Percentiles rank a stretch among this genome's conserved stretches.
Conservation (phyloP, 2,888 invertebrate genomes). For the Ophion ellenae region DNA sequence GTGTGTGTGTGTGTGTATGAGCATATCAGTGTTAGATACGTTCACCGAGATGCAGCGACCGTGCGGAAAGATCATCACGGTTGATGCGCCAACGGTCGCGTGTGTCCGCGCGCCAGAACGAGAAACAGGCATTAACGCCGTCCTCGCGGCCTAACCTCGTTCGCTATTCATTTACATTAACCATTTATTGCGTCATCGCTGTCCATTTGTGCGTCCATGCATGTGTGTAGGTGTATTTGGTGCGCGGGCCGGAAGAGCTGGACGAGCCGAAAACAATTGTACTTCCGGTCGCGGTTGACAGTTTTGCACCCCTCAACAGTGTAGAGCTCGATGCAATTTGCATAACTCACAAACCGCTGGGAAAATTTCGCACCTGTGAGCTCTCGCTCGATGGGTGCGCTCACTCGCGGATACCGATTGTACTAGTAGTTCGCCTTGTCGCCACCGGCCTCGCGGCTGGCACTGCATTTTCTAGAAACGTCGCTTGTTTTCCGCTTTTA, state of each 20-base stretch:
- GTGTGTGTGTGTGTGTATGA: not conserved
- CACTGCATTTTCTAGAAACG: not conserved
- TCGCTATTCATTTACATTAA: conserved; percentile 61
- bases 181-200: conserved; percentile 57
- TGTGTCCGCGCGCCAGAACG: conserved; percentile 37
- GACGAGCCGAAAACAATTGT: conserved; percentile 54
- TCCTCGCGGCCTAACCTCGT: conserved; percentile 42
- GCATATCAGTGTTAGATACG: conserved; percentile 30
- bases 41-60: conserved; percentile 21
- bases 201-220: not conserved
- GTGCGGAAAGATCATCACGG: conserved; percentile 45
- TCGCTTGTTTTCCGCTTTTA: not conserved
- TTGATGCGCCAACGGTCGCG: conserved; percentile 54
- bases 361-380: conserved; percentile 13
- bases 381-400: not conserved
- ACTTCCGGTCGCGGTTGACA: conserved; percentile 7
- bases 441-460: not conserved
- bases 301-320: conserved; percentile 30
- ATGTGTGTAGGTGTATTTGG: not conserved
- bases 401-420: not conserved
- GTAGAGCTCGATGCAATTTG: conserved; percentile 53
- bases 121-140: conserved; percentile 56
- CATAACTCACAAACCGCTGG: conserved; percentile 30
- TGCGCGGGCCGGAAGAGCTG: not conserved
- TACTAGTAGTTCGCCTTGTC: not conserved